A percentile compares a stretch with the other conserved stretches of the same genome.
phyloP scores from a whole-genome alignment of 2,797 vertebrate genomes.

The Mormyrus hasselquistii region DNA sequence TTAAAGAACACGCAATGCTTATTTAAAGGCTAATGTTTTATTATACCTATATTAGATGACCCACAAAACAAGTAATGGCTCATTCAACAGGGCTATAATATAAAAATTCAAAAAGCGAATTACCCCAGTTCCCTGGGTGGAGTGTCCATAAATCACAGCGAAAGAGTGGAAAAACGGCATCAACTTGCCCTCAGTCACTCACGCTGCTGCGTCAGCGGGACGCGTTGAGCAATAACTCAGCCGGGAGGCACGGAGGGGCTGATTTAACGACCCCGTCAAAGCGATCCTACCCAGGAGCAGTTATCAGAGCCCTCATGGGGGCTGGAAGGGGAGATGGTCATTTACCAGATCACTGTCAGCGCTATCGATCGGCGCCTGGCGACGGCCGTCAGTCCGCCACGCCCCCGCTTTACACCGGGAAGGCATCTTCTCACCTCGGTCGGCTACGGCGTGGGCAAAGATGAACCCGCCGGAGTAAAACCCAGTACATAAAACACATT shows the following conservation, averaged over 20 bases:
- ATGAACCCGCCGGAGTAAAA: not conserved
- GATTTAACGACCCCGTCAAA: conserved; percentile 18
- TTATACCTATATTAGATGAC: not conserved
- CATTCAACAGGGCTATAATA: not conserved
- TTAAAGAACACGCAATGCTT: not conserved
- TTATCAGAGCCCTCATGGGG: conserved; percentile 9
- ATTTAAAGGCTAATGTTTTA: not conserved
- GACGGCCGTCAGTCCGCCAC: not conserved
- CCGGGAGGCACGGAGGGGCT: conserved; percentile 9
- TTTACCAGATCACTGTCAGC: conserved; percentile 17
- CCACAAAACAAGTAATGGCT: not conserved
- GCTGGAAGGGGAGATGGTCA: conserved; percentile 4
- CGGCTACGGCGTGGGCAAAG: not conserved
- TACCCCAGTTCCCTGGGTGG: not conserved
- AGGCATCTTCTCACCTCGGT: not conserved
- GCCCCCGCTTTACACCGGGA: not conserved
- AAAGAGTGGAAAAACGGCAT: not conserved
- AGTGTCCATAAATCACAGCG: not conserved
- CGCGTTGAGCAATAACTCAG: conserved; percentile 11
- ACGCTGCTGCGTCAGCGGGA: conserved; percentile 7
- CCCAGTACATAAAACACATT: not conserved
- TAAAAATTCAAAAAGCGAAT: not conserved
- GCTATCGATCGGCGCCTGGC: conserved; percentile 15
- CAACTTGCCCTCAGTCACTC: not conserved
- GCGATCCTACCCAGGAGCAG: not conserved